Evolutionary conservation across 2,888 invertebrate genomes (phyloP).

Genomic region (Biston betularia): DNA sequence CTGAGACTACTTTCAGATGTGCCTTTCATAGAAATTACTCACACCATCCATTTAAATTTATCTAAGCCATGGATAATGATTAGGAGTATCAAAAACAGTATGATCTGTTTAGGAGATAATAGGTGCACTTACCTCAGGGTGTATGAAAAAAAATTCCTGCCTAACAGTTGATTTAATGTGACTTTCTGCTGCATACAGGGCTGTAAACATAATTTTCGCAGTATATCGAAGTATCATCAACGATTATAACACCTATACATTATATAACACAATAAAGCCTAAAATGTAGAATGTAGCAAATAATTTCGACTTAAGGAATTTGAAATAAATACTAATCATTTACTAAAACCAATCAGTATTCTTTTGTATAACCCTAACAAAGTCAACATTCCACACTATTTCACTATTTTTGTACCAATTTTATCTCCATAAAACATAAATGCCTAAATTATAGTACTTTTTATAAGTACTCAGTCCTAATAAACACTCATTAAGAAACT

Average conservation of each 20-base stretch:
- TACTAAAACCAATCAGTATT: conserved; percentile 34
- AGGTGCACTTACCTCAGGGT: neutral
- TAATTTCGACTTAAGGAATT: conserved; percentile 29
- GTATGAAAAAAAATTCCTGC: neutral
- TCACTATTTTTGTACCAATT: conserved; percentile 57
- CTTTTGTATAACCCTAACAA: conserved; percentile 52
- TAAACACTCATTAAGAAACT: conserved; percentile 20
- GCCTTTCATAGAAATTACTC: conserved; percentile 71
- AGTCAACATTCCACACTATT: conserved; percentile 73
- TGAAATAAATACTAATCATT: conserved; percentile 29
- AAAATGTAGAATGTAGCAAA: conserved; percentile 18
- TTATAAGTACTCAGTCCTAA: conserved; percentile 15
- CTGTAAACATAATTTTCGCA: conserved; percentile 1
- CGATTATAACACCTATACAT: conserved; percentile 16
- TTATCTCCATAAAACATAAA: conserved; percentile 13
- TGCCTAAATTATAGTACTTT: conserved; percentile 25
- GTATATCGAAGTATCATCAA: conserved; percentile 25
- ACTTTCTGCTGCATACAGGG: neutral
- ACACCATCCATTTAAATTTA: conserved; percentile 74
- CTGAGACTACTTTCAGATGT: conserved; percentile 66
- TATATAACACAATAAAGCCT: conserved; percentile 17
- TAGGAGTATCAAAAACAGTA: neutral
- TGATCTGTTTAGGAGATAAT: neutral
- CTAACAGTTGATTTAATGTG: neutral
- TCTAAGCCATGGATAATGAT: conserved; percentile 51